phyloP scores from a whole-genome alignment of 2,888 invertebrate genomes.

The Tipula lateralis region DNA sequence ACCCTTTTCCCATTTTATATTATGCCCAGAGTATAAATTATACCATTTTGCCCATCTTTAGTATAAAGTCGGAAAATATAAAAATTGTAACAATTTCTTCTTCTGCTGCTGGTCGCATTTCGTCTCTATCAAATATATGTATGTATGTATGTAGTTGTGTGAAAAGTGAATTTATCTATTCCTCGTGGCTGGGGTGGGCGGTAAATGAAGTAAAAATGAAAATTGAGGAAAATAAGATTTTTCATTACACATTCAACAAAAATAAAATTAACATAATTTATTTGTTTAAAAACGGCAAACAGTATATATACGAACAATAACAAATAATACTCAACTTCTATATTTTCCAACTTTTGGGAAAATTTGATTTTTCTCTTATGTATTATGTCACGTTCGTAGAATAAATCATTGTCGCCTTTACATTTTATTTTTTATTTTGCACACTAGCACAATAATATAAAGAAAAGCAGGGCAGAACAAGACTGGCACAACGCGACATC shows the following conservation, averaged over 20 bases:
- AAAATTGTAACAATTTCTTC: not conserved
- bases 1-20: not conserved
- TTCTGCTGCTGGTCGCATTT: not conserved
- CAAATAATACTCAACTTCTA: not conserved
- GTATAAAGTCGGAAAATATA: not conserved
- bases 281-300: constrained; percentile 16
- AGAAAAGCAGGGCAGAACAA: not conserved
- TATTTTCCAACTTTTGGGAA: not conserved
- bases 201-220: not conserved
- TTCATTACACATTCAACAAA: constrained; percentile 19
- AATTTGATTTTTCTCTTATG: constrained; percentile 24
- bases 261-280: constrained; percentile 24
- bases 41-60: not conserved
- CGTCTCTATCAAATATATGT: not conserved
- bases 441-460: not conserved
- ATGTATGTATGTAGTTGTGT: not conserved
- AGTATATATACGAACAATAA: not conserved
- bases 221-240: not conserved
- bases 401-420: constrained; percentile 27
- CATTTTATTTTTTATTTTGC: not conserved
- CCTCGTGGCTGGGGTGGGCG: not conserved
- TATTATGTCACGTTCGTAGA: constrained; percentile 4
- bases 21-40: constrained; percentile 19
- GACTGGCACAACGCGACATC: not conserved
- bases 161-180: constrained; percentile 24